phyloP scores from a whole-genome alignment of 2,888 invertebrate genomes.

The Macaria notata region DNA sequence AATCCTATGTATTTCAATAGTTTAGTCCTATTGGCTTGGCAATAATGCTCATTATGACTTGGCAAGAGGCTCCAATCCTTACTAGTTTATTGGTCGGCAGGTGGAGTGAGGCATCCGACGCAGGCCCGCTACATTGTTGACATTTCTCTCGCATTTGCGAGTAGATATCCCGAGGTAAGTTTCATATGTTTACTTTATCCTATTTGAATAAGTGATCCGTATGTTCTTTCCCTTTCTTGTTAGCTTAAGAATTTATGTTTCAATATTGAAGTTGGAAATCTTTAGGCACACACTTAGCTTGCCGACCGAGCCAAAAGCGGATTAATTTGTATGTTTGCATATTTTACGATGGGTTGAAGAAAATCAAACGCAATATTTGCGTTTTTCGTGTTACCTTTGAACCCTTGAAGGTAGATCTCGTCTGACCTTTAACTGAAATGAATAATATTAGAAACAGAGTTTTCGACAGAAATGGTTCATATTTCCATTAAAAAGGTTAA shows the following conservation, averaged over 20 bases:
- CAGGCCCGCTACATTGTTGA: constrained; percentile 40
- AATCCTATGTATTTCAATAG: too few relatives aligned
- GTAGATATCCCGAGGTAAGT: constrained; percentile 57
- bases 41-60: too few relatives aligned
- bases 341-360: too few relatives aligned
- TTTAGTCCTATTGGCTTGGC: too few relatives aligned
- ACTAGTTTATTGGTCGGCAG: constrained; percentile 37
- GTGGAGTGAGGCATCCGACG: constrained; percentile 34
- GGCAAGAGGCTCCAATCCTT: too few relatives aligned
- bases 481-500: neutral
- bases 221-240: constrained; percentile 1
- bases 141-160: constrained; percentile 45
- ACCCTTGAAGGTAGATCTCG: neutral
- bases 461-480: neutral
- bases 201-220: constrained; percentile 9
- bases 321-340: too few relatives aligned
- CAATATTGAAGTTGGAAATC: neutral
- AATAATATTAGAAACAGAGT: neutral
- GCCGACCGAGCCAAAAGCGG: too few relatives aligned
- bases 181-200: constrained; percentile 5
- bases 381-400: neutral
- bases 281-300: neutral
- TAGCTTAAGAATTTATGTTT: constrained; percentile 3
- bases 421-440: neutral
- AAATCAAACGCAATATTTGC: neutral